Evolutionary conservation across 64 coral and sea anemone genomes (phyloP).

Genomic region (Orbicella faveolata): DNA sequence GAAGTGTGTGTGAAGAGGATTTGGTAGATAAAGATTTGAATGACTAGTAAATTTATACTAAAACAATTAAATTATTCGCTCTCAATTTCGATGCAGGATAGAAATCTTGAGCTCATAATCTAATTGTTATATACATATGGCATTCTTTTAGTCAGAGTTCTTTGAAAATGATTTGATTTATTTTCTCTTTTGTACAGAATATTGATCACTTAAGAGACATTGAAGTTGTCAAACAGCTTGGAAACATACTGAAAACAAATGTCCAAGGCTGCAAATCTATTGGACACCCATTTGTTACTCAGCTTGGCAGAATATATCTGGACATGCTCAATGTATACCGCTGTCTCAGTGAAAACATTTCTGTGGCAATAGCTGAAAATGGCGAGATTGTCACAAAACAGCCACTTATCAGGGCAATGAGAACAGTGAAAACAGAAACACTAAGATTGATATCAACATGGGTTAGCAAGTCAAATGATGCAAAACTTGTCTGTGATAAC

Average conservation of each 20-base stretch:
- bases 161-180: too few species aligned
- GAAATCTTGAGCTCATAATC: too few species aligned
- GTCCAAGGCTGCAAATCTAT: constrained; percentile 97
- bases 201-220: constrained; percentile 94
- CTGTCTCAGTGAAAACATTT: constrained; percentile 99
- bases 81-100: too few species aligned
- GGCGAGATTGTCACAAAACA: constrained; percentile 95
- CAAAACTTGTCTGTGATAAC: constrained; percentile 98
- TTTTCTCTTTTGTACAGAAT: constrained; percentile 65
- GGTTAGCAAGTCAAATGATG: constrained; percentile 95
- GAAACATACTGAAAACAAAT: constrained; percentile 99
- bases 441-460: constrained; percentile 94
- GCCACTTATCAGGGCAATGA: constrained; percentile 91
- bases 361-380: constrained; percentile 84
- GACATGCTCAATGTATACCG: constrained; percentile 99
- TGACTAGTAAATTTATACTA: too few species aligned
- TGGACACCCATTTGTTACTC: constrained; percentile 98
- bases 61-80: too few species aligned
- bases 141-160: too few species aligned
- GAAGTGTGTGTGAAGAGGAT: too few species aligned
- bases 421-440: constrained; percentile 94
- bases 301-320: constrained; percentile 96
- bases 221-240: constrained; percentile 96
- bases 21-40: too few species aligned
- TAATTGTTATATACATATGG: too few species aligned